Evolutionary conservation across 2,888 invertebrate genomes (phyloP).

Genomic region (Drosophila ezoana): DNA sequence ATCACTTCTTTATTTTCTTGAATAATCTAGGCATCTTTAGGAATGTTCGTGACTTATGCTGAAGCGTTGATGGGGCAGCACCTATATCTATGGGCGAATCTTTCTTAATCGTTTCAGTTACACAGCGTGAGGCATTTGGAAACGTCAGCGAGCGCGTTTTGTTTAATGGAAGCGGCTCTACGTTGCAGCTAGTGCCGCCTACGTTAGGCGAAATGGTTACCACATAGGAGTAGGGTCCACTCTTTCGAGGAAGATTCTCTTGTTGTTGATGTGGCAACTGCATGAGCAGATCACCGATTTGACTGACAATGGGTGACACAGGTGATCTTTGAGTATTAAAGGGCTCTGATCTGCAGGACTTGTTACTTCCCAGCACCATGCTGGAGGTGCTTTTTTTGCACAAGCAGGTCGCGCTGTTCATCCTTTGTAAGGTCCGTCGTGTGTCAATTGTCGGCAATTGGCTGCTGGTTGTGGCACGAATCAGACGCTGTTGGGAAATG

Average conservation of each 20-base stretch:
- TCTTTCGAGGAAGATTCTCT: neutral
- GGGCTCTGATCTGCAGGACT: neutral
- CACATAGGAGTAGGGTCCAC: constrained; percentile 25
- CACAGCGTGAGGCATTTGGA: neutral
- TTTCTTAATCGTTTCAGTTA: neutral
- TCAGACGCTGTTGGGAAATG: neutral
- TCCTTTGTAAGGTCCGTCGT: neutral
- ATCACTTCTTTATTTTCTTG: constrained; percentile 22
- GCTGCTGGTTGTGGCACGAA: neutral
- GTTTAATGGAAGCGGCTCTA: constrained; percentile 4
- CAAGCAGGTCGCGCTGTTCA: constrained; percentile 3
- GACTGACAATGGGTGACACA: constrained; percentile 6
- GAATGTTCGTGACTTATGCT: constrained; percentile 9
- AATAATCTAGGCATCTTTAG: constrained; percentile 13
- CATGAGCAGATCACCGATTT: constrained; percentile 43
- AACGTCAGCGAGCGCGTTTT: neutral
- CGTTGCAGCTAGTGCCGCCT: constrained; percentile 14
- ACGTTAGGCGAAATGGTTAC: constrained; percentile 33
- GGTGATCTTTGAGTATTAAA: neutral
- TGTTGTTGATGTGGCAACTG: constrained; percentile 14
- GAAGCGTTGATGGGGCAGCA: neutral
- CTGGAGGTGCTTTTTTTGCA: neutral
- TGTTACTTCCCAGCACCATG: neutral
- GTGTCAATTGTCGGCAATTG: neutral
- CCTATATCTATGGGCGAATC: neutral